phyloP scores from a whole-genome alignment of 2,113 vertebrate genomes.

The Aegypius monachus region DNA sequence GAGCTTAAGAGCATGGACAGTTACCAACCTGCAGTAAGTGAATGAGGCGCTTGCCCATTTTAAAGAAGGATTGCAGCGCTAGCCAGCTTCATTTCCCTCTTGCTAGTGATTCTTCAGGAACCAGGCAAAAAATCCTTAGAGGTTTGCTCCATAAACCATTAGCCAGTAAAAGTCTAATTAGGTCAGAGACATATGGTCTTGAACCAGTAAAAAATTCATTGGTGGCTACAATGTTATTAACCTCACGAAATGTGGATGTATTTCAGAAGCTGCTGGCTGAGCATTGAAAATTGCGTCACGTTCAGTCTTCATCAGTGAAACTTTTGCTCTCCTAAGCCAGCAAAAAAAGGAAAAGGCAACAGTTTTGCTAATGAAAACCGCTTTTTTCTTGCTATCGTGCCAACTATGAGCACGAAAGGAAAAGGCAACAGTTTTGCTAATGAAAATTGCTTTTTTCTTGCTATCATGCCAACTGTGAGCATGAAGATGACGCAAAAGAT shows the following conservation, averaged over 20 bases:
- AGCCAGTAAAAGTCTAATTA: neutral
- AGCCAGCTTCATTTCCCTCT: neutral
- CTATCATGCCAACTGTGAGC: fast-evolving
- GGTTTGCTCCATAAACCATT: neutral
- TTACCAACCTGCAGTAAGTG: neutral
- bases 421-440: neutral
- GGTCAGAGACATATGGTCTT: neutral
- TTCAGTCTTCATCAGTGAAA: neutral
- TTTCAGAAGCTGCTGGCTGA: neutral
- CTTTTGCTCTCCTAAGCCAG: neutral
- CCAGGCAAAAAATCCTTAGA: neutral
- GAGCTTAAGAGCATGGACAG: neutral
- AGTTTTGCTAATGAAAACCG: neutral
- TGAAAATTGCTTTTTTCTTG: neutral
- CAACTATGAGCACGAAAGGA: neutral
- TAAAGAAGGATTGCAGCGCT: neutral
- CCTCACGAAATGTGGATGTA: neutral
- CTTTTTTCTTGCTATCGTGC: neutral
- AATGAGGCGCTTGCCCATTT: neutral
- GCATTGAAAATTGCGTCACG: fast-evolving
- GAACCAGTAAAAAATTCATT: neutral
- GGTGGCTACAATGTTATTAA: neutral
- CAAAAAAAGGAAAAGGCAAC: neutral
- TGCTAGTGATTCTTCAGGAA: neutral
- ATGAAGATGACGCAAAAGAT: neutral